These are phyloP conservation scores for Polyommatus iphigenia DNA, from an alignment of 2,888 invertebrate genomes.

Conservation along the genomic window DNA sequence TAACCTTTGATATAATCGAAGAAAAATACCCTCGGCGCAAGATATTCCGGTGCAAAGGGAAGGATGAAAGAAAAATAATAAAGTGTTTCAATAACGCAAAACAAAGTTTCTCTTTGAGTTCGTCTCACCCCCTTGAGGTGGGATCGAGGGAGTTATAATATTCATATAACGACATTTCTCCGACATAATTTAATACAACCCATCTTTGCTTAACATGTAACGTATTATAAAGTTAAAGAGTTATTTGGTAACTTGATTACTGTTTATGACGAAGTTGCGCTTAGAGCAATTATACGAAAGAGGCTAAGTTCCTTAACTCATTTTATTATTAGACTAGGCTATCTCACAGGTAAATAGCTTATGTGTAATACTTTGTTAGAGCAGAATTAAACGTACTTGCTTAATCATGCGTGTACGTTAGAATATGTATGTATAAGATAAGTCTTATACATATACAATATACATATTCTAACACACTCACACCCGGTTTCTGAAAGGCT, in stretches of 20 bases:
- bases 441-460: too few species aligned
- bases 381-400: neutral
- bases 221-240: neutral
- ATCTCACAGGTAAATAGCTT: neutral
- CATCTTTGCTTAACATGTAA: neutral
- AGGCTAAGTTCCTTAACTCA: too few species aligned
- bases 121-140: conserved; percentile 41
- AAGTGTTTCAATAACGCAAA: conserved; percentile 67
- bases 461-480: too few species aligned
- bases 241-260: neutral
- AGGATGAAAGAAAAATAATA: conserved; percentile 73
- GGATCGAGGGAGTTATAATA: conserved; percentile 33
- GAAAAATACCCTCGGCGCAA: conserved; percentile 29
- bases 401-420: neutral
- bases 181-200: neutral
- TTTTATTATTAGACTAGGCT: too few species aligned
- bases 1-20: neutral
- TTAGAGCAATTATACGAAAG: neutral
- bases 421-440: too few species aligned
- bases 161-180: conserved; percentile 16
- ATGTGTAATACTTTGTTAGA: neutral
- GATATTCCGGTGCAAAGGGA: conserved; percentile 51
- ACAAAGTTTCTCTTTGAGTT: conserved; percentile 69
- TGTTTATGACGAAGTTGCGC: neutral
- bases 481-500: too few species aligned